Percentiles rank a stretch among this genome's conserved stretches.
Conservation (phyloP, 2,797 vertebrate genomes). For the Clamator glandarius region DNA sequence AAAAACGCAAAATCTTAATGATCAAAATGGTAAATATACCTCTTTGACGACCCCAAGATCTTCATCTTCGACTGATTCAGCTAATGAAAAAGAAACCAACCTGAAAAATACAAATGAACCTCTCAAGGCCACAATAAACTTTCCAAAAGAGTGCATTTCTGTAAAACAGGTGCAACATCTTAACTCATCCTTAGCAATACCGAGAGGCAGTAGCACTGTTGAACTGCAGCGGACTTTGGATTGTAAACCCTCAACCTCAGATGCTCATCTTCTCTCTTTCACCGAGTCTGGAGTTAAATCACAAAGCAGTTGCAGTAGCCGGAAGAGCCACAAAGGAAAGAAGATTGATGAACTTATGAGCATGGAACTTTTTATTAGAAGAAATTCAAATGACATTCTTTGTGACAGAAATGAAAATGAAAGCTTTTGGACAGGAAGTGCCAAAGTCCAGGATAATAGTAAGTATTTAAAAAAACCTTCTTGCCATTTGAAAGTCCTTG, state of each 20-base stretch:
- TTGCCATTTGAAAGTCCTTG: background rate
- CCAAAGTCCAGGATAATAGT: slow-evolving; percentile 75
- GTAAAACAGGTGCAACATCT: slow-evolving; percentile 25
- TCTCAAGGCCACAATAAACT: slow-evolving; percentile 46
- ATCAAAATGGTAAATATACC: slow-evolving; percentile 53
- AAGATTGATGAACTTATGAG: slow-evolving; percentile 57
- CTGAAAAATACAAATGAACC: slow-evolving; percentile 61
- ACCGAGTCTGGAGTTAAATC: slow-evolving; percentile 56
- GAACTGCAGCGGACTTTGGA: slow-evolving; percentile 73
- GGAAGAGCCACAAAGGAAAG: slow-evolving; percentile 48
- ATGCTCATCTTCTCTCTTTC: slow-evolving; percentile 49
- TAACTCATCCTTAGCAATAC: slow-evolving; percentile 39
- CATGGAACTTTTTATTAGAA: slow-evolving; percentile 45
- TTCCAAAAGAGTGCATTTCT: slow-evolving; percentile 61
- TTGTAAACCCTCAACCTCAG: slow-evolving; percentile 69
- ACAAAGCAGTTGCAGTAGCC: slow-evolving; percentile 2
- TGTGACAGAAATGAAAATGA: slow-evolving; percentile 68
- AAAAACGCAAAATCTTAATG: slow-evolving; percentile 48
- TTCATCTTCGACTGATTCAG: slow-evolving; percentile 6
- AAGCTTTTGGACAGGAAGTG: slow-evolving; percentile 67
- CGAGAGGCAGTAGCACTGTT: slow-evolving; percentile 14
- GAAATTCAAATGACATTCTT: slow-evolving; percentile 63
- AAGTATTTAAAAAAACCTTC: slow-evolving; percentile 37
- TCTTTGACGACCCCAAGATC: slow-evolving; percentile 42
- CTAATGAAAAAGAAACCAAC: slow-evolving; percentile 33